These are phyloP conservation scores for Silurus meridionalis DNA, from an alignment of 2,113 vertebrate genomes.

Conservation along the genomic window DNA sequence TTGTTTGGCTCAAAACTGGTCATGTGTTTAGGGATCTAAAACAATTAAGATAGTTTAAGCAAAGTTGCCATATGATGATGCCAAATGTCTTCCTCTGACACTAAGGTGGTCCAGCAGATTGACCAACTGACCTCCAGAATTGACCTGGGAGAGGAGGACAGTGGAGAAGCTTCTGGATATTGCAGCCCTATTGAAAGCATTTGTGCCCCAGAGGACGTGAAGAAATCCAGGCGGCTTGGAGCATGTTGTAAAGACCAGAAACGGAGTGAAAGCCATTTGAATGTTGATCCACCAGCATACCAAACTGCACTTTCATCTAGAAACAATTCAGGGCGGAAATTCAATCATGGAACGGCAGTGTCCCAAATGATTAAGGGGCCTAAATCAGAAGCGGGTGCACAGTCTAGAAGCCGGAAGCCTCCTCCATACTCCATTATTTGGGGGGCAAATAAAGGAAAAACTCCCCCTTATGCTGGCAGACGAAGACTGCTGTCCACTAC, in stretches of 20 bases:
- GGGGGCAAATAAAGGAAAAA: conserved; percentile 59
- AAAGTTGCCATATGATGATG: conserved; percentile 6
- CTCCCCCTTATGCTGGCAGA: conserved; percentile 71
- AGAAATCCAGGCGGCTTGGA: conserved; percentile 36
- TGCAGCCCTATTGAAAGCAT: conserved; percentile 61
- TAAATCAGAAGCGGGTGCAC: conserved; percentile 42
- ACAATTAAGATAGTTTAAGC: conserved; percentile 13
- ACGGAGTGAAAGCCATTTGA: conserved; percentile 44
- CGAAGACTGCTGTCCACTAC: conserved; percentile 74
- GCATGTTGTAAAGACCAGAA: conserved; percentile 53
- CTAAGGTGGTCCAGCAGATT: conserved; percentile 78
- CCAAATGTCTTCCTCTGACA: conserved; percentile 39
- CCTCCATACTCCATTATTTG: conserved; percentile 70
- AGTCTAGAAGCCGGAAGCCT: conserved; percentile 65
- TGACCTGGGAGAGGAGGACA: conserved; percentile 67
- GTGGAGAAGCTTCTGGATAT: conserved; percentile 57
- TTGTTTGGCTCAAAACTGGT: conserved; percentile 32
- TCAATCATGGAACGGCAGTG: conserved; percentile 35
- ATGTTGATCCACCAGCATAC: conserved; percentile 54
- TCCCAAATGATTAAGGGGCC: conserved; percentile 26
- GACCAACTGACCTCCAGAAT: conserved; percentile 75
- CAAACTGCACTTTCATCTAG: conserved; percentile 49
- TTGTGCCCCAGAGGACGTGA: not conserved
- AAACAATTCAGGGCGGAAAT: conserved; percentile 43
- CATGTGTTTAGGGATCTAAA: not conserved